Evolutionary conservation across 37 sponge, comb jelly and placozoan genomes (phyloP).

Genomic region (Aplysina aerophoba): DNA sequence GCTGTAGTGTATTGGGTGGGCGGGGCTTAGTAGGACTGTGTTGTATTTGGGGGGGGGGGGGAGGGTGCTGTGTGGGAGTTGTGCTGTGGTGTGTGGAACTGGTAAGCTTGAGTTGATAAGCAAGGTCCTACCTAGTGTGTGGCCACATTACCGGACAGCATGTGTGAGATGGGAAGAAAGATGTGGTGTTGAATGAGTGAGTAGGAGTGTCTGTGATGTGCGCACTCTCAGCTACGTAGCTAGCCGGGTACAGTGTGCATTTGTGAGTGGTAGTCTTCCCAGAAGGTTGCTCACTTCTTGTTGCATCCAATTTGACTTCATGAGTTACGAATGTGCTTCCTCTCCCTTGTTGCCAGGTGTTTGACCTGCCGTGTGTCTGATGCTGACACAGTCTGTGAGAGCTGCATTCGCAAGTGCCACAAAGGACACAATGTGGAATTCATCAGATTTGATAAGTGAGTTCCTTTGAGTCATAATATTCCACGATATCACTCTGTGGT

Average conservation of each 20-base stretch:
- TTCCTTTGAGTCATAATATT: background rate
- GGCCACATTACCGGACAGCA: too few species aligned
- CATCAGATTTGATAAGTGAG: slow-evolving; percentile 75
- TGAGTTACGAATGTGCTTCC: background rate
- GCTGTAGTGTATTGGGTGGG: background rate
- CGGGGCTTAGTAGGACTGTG: background rate
- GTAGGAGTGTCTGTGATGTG: too few species aligned
- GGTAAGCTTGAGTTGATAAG: too few species aligned
- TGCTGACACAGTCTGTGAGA: slow-evolving; percentile 68
- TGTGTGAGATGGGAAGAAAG: too few species aligned
- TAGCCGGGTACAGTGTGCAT: too few species aligned
- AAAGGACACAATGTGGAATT: slow-evolving; percentile 65
- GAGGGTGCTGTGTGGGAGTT: too few species aligned
- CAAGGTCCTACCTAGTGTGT: too few species aligned
- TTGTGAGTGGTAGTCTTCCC: background rate
- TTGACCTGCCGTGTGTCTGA: slow-evolving; percentile 67
- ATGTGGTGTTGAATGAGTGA: too few species aligned
- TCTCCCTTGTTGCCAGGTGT: slow-evolving; percentile 38
- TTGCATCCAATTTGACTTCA: background rate
- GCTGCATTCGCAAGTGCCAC: slow-evolving; percentile 71
- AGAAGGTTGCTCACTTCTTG: background rate
- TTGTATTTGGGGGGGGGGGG: background rate
- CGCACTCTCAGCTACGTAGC: too few species aligned
- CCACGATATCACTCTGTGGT: too few species aligned
- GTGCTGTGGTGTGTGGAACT: too few species aligned